These are phyloP conservation scores for Lacerta viridis DNA, from an alignment of 2,797 vertebrate genomes.

Conservation along the genomic window DNA sequence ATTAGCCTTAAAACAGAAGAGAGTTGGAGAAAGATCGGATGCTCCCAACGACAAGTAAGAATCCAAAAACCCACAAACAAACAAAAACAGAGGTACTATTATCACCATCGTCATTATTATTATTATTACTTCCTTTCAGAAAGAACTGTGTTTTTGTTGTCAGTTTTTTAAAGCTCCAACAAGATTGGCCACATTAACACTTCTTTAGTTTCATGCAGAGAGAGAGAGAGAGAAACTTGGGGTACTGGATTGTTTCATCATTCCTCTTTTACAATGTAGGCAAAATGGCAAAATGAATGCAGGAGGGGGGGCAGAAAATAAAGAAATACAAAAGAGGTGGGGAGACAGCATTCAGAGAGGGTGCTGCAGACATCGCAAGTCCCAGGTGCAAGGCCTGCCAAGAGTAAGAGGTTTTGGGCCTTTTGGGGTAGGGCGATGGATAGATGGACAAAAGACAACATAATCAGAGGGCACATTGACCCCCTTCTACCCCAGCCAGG, in stretches of 20 bases:
- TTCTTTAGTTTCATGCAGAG: background rate
- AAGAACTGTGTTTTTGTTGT: background rate
- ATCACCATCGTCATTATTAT: background rate
- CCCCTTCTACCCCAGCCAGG: conserved; percentile 64
- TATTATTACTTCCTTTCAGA: background rate
- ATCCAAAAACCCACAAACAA: background rate
- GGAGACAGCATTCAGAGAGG: background rate
- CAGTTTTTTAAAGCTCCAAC: background rate
- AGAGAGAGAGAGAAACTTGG: background rate
- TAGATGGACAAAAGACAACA: rapidly evolving
- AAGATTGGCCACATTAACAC: background rate
- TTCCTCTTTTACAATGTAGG: no score
- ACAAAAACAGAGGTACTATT: background rate
- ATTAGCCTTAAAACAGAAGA: background rate
- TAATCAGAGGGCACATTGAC: conserved; percentile 39
- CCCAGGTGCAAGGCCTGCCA: background rate
- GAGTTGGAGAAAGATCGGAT: background rate
- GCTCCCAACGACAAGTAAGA: no score
- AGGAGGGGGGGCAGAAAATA: background rate
- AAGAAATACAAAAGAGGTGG: background rate
- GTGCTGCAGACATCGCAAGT: background rate
- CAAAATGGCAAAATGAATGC: no score
- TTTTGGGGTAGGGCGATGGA: conserved; percentile 32
- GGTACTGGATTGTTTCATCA: no score
- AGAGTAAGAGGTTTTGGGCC: background rate